Conservation (phyloP, 2,888 invertebrate species). For the Electrophaes corylata region DNA sequence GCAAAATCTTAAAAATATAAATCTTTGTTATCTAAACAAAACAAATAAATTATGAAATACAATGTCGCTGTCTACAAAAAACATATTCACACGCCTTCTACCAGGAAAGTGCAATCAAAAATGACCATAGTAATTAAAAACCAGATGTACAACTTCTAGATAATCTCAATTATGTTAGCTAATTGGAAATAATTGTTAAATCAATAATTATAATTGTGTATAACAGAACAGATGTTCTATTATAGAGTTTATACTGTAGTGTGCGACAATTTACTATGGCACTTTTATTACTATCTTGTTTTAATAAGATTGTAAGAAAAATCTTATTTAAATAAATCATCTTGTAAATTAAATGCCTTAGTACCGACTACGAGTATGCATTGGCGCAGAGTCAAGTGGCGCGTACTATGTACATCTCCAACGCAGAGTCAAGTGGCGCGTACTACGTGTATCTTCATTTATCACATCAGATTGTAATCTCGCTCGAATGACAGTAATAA, state of each 20-base stretch:
- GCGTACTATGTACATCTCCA: conserved; percentile 12
- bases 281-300: no score
- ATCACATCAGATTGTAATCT: conserved; percentile 24
- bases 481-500: conserved; percentile 25
- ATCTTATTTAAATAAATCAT: no score
- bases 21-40: no score
- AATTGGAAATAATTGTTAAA: conserved; percentile 22
- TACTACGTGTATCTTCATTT: conserved; percentile 17
- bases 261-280: background rate
- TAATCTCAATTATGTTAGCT: conserved; percentile 17
- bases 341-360: no score
- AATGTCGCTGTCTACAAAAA: no score
- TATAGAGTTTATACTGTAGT: conserved; percentile 17
- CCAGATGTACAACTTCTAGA: conserved; percentile 6
- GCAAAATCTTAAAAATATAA: no score
- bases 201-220: conserved; percentile 7
- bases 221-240: conserved; percentile 1
- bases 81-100: conserved; percentile 8
- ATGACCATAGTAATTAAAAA: conserved; percentile 11
- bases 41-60: no score
- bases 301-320: no score
- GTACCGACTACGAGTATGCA: no score
- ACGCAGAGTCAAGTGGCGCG: no score
- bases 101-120: conserved; percentile 12
- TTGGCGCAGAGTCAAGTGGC: conserved; percentile 2